Conservation (phyloP, 2,113 vertebrate genomes). For the Rhinoderma darwinii region DNA sequence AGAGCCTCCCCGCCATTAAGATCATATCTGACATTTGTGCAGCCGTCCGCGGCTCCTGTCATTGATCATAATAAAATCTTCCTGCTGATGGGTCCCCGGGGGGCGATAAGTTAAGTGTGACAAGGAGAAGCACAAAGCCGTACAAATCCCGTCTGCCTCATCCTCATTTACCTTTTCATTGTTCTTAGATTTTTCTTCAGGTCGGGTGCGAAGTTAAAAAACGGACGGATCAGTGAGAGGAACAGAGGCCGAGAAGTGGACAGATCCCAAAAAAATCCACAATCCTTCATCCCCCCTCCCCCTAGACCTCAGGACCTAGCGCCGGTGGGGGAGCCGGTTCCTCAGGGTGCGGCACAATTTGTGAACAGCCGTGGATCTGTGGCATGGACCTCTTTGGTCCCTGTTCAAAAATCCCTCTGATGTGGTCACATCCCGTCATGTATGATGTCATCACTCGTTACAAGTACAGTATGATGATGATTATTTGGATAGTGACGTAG, state of each 20-base stretch:
- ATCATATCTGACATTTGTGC: constrained; percentile 52
- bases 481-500: too few species aligned
- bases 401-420: too few species aligned
- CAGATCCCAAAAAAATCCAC: neutral
- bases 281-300: too few species aligned
- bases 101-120: constrained; percentile 33
- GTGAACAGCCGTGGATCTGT: too few species aligned
- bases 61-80: constrained; percentile 51
- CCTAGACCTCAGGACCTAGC: too few species aligned
- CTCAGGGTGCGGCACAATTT: too few species aligned
- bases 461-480: neutral
- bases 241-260: neutral
- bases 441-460: neutral
- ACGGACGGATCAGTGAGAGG: neutral
- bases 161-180: neutral
- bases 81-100: constrained; percentile 25
- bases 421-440: neutral
- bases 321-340: too few species aligned
- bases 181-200: neutral
- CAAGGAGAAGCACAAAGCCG: neutral
- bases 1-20: constrained; percentile 60
- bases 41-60: neutral
- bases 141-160: neutral
- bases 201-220: neutral
- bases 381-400: neutral